phyloP scores from a whole-genome alignment of 2,888 invertebrate species.

The Phania funesta region DNA sequence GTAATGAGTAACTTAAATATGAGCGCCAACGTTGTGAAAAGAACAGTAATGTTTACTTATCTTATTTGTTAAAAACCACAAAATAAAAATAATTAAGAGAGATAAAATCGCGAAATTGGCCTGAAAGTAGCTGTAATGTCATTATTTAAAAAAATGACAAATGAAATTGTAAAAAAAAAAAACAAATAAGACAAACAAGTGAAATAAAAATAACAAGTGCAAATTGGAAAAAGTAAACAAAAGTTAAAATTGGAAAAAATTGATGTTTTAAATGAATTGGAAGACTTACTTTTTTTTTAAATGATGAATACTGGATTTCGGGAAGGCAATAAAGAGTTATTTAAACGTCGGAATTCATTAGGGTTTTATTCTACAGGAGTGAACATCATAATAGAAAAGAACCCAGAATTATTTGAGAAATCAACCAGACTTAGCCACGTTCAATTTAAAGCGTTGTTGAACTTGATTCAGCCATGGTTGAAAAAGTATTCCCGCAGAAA shows the following conservation, averaged over 20 bases:
- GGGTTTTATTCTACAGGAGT: too few species aligned
- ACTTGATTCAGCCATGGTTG: not conserved
- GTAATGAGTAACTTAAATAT: not conserved
- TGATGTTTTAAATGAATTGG: not conserved
- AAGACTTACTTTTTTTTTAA: not conserved
- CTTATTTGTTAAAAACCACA: not conserved
- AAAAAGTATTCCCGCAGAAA: not conserved
- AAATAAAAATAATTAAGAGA: not conserved
- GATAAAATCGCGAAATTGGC: not conserved
- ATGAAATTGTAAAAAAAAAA: not conserved
- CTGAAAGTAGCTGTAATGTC: not conserved
- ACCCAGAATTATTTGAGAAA: not conserved
- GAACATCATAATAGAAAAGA: not conserved
- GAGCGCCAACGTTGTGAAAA: not conserved
- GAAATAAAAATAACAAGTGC: not conserved
- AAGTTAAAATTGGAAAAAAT: not conserved
- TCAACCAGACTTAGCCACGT: not conserved
- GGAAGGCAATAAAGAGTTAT: not conserved
- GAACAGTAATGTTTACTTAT: slow-evolving; percentile 2
- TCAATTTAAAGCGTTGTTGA: not conserved
- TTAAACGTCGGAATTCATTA: not conserved
- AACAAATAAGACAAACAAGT: not conserved
- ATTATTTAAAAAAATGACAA: not conserved
- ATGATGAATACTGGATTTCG: not conserved
- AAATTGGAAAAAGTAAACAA: not conserved